Percentiles rank a stretch among this genome's conserved stretches.
Conservation (phyloP, 2,888 invertebrate species). For the Dolichopus griseipennis region DNA sequence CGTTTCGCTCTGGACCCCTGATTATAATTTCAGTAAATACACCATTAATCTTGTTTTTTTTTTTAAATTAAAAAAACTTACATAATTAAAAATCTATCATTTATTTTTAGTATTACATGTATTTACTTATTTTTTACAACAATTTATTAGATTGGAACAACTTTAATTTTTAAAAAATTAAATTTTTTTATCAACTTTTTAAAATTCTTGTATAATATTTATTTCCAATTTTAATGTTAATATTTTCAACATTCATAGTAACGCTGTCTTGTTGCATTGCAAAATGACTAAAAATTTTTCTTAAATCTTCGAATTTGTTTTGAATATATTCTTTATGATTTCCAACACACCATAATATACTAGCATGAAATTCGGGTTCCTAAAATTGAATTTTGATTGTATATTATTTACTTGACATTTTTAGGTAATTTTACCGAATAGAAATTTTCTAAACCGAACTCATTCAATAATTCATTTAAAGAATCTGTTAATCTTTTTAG, state of each 20-base stretch:
- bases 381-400: conserved; percentile 42
- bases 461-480: conserved; percentile 59
- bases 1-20: no score
- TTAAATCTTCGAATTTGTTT: conserved; percentile 46
- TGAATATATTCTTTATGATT: conserved; percentile 50
- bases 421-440: conserved; percentile 53
- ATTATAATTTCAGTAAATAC: no score
- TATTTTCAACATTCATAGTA: conserved; percentile 46
- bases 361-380: conserved; percentile 78
- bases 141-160: no score
- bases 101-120: no score
- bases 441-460: conserved; percentile 66
- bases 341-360: conserved; percentile 70
- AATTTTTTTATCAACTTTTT: background rate
- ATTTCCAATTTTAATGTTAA: conserved; percentile 68
- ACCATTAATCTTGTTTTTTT: no score
- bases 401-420: background rate
- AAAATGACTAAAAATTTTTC: conserved; percentile 39
- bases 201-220: conserved; percentile 51
- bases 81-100: no score
- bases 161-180: no score
- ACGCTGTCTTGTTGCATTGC: conserved; percentile 39
- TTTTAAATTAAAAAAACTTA: no score
- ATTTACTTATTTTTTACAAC: no score
- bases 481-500: conserved; percentile 50